These are phyloP conservation scores for Tiliacea citrago DNA, from an alignment of 2,888 invertebrate genomes.

Conservation along the genomic window DNA sequence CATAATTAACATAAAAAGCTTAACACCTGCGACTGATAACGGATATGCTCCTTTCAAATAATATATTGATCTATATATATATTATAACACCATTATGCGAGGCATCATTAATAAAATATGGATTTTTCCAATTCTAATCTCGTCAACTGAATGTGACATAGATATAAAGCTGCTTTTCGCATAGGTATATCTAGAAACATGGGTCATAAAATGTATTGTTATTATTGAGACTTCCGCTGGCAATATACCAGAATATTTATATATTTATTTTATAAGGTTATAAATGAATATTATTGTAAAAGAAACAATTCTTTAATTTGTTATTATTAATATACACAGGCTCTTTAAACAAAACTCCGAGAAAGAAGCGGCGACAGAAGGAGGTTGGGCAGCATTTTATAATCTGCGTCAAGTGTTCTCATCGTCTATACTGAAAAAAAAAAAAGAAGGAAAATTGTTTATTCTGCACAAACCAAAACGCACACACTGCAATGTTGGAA, in stretches of 20 bases:
- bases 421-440: not conserved
- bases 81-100: slow-evolving; percentile 39
- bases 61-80: slow-evolving; percentile 41
- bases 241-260: slow-evolving; percentile 1
- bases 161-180: slow-evolving; percentile 46
- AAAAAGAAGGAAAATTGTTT: no score
- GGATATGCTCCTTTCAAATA: slow-evolving; percentile 12
- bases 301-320: not conserved
- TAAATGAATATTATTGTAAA: slow-evolving; percentile 5
- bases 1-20: not conserved
- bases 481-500: not conserved
- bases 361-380: not conserved
- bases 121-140: slow-evolving; percentile 45
- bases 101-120: slow-evolving; percentile 43
- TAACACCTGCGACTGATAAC: slow-evolving; percentile 30
- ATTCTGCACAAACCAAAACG: no score
- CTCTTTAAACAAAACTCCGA: not conserved
- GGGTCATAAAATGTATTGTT: slow-evolving; percentile 54
- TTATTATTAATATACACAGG: not conserved
- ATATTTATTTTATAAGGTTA: no score
- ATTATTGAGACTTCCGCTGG: slow-evolving; percentile 56
- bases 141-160: slow-evolving; percentile 36
- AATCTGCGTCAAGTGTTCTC: not conserved
- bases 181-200: slow-evolving; percentile 33
- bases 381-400: not conserved